A percentile compares a stretch with the other conserved stretches of the same genome.
Evolutionary conservation across 2,113 vertebrate genomes (phyloP).

Genomic region (Copsychus sechellarum): DNA sequence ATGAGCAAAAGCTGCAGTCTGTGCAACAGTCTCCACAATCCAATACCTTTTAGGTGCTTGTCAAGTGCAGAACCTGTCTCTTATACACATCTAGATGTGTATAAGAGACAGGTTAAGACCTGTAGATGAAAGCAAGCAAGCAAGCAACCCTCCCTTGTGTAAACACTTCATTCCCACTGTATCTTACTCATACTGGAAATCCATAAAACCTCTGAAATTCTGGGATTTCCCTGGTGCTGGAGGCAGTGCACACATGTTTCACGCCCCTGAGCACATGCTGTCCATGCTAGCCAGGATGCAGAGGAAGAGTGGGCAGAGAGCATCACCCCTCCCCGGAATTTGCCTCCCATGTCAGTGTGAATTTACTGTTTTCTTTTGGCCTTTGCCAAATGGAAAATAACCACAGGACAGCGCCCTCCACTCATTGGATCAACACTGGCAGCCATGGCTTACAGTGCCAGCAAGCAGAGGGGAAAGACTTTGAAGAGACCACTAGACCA

Average conservation of each 20-base stretch:
- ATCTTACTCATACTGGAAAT: neutral
- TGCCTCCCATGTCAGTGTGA: neutral
- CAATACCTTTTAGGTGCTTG: neutral
- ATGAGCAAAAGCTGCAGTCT: neutral
- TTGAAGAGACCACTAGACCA: neutral
- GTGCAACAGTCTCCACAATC: neutral
- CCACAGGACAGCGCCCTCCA: accelerated
- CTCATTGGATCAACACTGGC: accelerated
- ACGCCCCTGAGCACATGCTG: neutral
- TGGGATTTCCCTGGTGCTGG: neutral
- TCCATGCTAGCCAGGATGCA: neutral
- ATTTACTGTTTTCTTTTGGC: neutral
- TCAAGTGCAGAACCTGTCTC: neutral
- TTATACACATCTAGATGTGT: too few species aligned
- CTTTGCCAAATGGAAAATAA: neutral
- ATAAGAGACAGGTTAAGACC: too few species aligned
- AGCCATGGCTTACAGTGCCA: neutral
- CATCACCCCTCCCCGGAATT: neutral
- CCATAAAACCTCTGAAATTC: neutral
- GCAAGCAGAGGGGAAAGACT: neutral
- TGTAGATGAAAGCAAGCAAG: neutral
- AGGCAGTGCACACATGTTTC: accelerated
- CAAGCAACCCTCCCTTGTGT: neutral
- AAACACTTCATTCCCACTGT: neutral
- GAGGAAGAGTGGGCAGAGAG: neutral